Conservation (phyloP, 2,888 invertebrate genomes). For the Marronus borbonicus region DNA sequence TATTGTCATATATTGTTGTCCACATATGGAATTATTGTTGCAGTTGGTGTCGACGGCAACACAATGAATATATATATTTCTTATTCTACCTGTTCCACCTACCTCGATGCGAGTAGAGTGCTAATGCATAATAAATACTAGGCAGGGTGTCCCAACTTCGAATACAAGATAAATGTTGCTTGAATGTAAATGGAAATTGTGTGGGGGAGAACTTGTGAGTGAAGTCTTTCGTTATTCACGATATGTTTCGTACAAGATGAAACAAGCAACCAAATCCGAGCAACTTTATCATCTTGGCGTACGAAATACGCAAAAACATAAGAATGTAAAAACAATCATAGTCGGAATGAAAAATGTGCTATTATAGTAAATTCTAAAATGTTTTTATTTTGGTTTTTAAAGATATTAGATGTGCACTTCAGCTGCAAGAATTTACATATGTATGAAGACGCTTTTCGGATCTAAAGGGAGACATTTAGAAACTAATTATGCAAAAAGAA, state of each 20-base stretch:
- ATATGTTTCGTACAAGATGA: constrained; percentile 24
- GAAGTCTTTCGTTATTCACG: neutral
- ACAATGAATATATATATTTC: constrained; percentile 58
- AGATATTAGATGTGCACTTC: too few relatives aligned
- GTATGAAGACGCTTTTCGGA: too few relatives aligned
- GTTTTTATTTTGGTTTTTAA: too few relatives aligned
- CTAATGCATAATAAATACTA: constrained; percentile 41
- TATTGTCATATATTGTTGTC: constrained; percentile 56
- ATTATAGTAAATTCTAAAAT: too few relatives aligned
- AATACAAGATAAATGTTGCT: constrained; percentile 34
- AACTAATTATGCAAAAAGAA: too few relatives aligned
- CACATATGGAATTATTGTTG: constrained; percentile 53
- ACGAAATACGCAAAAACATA: neutral
- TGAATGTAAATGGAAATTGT: constrained; percentile 35
- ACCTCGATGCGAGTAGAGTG: constrained; percentile 19
- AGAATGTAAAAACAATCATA: neutral
- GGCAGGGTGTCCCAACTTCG: constrained; percentile 29
- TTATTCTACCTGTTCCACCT: constrained; percentile 52
- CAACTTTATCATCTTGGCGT: constrained; percentile 15
- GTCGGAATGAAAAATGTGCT: neutral
- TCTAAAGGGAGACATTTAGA: too few relatives aligned
- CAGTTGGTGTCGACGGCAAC: constrained; percentile 53
- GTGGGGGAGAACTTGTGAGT: neutral
- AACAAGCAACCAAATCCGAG: neutral
- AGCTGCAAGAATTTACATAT: too few relatives aligned